Base-by-base conservation (phyloP, 2,888 invertebrate genomes). In the Hermaeophaga mercurialis region DNA sequence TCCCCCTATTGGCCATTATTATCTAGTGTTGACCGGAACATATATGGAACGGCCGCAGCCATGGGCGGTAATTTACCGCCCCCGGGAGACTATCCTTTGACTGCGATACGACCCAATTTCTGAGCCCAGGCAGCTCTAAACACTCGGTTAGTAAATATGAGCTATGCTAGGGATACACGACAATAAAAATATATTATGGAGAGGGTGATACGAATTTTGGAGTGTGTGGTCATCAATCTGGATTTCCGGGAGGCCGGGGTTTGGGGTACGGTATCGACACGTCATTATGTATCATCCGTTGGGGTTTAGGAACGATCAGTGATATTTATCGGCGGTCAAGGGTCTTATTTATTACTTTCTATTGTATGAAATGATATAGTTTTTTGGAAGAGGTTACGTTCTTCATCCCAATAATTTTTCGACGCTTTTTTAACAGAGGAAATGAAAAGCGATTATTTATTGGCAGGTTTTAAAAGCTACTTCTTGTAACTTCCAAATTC, bases 111-210 rank as follows among this genome's bases (percentile, higher is more conserved):
- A 56, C 45, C 52, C 44, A 44, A 57, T 53, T 53, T 45, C 47
- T 38, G 52, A 36, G 43, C 52, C 47, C 26, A 43, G 31, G 41
- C 47, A 46, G 33, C 44, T 33, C 56, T 57, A 53, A 57, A 57
- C 56, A 57, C 46, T 53, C 52, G 38, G 52, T 57, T 52, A 47
- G 47, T 57, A 48, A 45, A 49, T 39, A 54, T 47, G 54, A 47
- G 54, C 46, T 54, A 45, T 33, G 54, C 31, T 41, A 12, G 39
- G 36, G 48, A 49, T 52, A 34, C 49, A 47, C 50, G 54, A 55
- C 58, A 58, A 58, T 58, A 58, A 58, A 54, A 58, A 58, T 58
- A 55, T 52, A 58, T 58, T 55, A 57, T 53, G 52, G 52, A 57
- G 47, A 28, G 52, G 47, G 52, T 44, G 52, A 43, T 43, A 52